phyloP scores from a whole-genome alignment of 2,113 vertebrate genomes.

The Cinclus mexicanus region DNA sequence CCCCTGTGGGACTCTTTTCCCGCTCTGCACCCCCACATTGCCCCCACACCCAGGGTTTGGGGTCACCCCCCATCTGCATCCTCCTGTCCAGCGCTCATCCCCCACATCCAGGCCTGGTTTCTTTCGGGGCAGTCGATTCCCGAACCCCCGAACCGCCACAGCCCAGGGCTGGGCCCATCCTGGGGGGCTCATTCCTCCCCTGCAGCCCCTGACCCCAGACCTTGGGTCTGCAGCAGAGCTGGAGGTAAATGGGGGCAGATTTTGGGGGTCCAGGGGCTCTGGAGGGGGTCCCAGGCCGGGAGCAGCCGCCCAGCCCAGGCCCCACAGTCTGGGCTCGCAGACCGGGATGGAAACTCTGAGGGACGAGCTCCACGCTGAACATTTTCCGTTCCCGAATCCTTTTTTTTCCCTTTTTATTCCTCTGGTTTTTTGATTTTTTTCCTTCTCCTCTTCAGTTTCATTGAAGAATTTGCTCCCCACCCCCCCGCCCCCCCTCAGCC shows the following conservation, averaged over 20 bases:
- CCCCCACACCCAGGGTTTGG: too few species aligned
- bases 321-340: neutral
- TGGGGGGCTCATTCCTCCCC: neutral
- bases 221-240: neutral
- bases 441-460: neutral
- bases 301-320: neutral
- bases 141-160: too few species aligned
- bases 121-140: too few species aligned
- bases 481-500: neutral
- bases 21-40: too few species aligned
- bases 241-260: neutral
- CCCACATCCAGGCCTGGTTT: too few species aligned
- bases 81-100: too few species aligned
- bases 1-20: too few species aligned
- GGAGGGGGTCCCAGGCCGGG: neutral
- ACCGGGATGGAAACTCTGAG: conserved; percentile 21
- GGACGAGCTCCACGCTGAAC: conserved; percentile 10
- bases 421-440: too few species aligned
- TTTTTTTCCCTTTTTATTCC: too few species aligned
- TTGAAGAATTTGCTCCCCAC: neutral
- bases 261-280: neutral
- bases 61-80: too few species aligned
- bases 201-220: too few species aligned
- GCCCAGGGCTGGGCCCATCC: too few species aligned
- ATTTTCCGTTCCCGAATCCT: neutral